Conservation (phyloP, 1,140 invertebrate genomes). For the Chrysopa pallens region DNA sequence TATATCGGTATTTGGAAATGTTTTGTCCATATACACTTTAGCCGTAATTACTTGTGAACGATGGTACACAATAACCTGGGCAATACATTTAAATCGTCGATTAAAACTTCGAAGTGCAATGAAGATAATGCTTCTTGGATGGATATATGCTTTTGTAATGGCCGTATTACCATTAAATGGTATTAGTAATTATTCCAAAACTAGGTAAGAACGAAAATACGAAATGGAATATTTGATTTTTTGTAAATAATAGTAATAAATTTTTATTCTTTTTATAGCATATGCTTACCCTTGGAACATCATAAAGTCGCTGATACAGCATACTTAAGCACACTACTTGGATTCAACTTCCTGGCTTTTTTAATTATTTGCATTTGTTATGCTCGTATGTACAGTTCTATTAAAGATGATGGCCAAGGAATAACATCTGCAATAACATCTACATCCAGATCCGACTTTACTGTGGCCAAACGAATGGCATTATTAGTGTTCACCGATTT, state of each 20-base stretch:
- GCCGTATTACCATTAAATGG: constrained; percentile 60
- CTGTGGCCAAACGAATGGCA: constrained; percentile 75
- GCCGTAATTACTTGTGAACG: constrained; percentile 73
- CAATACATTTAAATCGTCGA: constrained; percentile 57
- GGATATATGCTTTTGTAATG: constrained; percentile 55
- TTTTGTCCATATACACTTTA: constrained; percentile 71
- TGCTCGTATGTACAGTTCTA: constrained; percentile 60
- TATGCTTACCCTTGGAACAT: constrained; percentile 54
- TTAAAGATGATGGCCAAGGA: constrained; percentile 21
- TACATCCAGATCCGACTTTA: constrained; percentile 42
- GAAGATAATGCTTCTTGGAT: constrained; percentile 53
- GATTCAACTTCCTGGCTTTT: constrained; percentile 56
- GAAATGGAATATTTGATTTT: neutral
- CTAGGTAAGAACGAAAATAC: constrained; percentile 24
- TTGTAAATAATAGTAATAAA: too few species aligned
- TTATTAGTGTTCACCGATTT: constrained; percentile 76
- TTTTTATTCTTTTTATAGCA: constrained; percentile 25
- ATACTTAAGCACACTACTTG: constrained; percentile 51
- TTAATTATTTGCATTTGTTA: constrained; percentile 62
- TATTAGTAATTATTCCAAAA: constrained; percentile 61
- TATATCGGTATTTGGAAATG: constrained; percentile 69
- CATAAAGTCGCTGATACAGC: constrained; percentile 37
- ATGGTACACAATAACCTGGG: constrained; percentile 74
- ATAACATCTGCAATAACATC: constrained; percentile 35
- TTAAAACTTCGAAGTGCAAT: constrained; percentile 45